Evolutionary conservation across 2,888 invertebrate species (phyloP).

Genomic region (Pachydiplax longipennis): DNA sequence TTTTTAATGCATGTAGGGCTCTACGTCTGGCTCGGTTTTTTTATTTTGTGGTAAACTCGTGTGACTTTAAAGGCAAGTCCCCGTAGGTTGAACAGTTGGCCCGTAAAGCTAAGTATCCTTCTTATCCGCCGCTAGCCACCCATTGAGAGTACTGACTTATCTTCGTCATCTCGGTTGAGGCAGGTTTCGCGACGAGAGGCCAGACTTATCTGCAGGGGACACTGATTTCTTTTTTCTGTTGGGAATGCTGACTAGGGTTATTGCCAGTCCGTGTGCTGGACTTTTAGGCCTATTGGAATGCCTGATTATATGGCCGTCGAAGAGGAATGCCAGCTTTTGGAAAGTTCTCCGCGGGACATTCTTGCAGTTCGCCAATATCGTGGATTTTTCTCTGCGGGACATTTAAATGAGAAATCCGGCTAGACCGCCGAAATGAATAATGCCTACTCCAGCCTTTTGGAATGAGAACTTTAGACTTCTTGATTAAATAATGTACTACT

Average conservation of each 20-base stretch:
- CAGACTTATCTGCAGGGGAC: conserved; percentile 26
- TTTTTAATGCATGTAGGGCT: background rate
- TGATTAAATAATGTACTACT: too few relatives aligned
- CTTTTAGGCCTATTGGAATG: background rate
- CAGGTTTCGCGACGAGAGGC: background rate
- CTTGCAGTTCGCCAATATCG: background rate
- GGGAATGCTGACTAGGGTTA: conserved; percentile 17
- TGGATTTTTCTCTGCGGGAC: too few relatives aligned
- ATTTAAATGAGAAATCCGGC: too few relatives aligned
- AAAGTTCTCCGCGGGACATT: background rate
- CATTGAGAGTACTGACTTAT: conserved; percentile 23
- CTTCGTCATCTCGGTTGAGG: background rate
- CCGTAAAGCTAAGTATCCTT: conserved; percentile 10
- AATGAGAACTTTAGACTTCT: too few relatives aligned
- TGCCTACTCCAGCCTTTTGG: too few relatives aligned
- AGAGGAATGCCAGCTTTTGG: background rate
- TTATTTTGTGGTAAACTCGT: background rate
- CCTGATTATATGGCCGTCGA: background rate
- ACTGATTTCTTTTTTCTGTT: background rate
- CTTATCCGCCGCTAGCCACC: background rate
- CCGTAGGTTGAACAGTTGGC: background rate
- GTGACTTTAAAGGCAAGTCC: background rate
- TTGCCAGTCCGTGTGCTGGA: background rate
- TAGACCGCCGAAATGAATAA: too few relatives aligned
- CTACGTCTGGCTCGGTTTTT: background rate